Conservation (phyloP, 2,888 invertebrate species). For the Pollenia angustigena region DNA sequence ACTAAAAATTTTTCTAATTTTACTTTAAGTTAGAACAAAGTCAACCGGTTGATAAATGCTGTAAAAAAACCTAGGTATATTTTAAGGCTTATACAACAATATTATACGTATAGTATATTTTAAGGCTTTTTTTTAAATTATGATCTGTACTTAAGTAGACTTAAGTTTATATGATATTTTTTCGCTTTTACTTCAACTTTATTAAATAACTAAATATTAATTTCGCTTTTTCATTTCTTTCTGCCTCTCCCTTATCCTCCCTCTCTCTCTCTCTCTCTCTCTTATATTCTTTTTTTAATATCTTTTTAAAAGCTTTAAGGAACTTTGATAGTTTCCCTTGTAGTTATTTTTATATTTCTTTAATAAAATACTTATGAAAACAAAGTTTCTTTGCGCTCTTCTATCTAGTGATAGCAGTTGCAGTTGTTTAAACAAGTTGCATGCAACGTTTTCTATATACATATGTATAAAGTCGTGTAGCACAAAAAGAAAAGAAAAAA, state of each 20-base stretch:
- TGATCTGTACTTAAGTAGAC: too few relatives aligned
- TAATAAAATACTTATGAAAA: constrained; percentile 41
- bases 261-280: not conserved
- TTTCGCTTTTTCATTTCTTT: not conserved
- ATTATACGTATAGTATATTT: too few relatives aligned
- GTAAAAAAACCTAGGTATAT: too few relatives aligned
- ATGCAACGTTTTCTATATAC: constrained; percentile 14
- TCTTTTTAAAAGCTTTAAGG: constrained; percentile 39
- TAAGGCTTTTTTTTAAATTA: too few relatives aligned
- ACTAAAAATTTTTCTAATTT: too few relatives aligned
- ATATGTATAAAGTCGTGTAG: not conserved
- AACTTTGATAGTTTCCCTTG: constrained; percentile 18
- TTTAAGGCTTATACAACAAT: too few relatives aligned
- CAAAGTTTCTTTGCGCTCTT: constrained; percentile 38
- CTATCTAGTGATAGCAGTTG: not conserved
- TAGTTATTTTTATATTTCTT: constrained; percentile 43
- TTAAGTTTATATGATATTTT: too few relatives aligned
- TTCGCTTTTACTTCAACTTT: too few relatives aligned
- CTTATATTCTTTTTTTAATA: constrained; percentile 36
- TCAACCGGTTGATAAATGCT: too few relatives aligned
- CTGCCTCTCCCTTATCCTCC: not conserved
- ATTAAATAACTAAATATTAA: too few relatives aligned
- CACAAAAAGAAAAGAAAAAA: constrained; percentile 17
- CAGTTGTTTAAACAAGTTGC: constrained; percentile 42
- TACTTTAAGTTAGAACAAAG: too few relatives aligned